phyloP scores from a whole-genome alignment of 1,140 invertebrate genomes.

The Leptestheria dahalacensis region DNA sequence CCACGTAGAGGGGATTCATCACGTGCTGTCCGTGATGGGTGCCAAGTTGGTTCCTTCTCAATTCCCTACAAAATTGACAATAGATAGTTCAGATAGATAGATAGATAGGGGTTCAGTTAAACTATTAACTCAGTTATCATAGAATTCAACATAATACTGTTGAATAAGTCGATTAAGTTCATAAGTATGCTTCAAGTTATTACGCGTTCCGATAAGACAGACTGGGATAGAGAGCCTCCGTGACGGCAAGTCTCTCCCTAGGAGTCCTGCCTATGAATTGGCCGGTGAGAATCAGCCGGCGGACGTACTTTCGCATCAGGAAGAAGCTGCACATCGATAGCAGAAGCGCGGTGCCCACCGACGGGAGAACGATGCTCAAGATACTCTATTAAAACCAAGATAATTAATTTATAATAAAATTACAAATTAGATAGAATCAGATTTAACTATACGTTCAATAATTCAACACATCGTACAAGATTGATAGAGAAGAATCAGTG shows the following conservation, averaged over 20 bases:
- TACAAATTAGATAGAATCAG: too few relatives aligned
- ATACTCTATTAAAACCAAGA: neutral
- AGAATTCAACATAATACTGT: too few relatives aligned
- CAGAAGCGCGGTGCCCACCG: neutral
- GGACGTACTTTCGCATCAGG: neutral
- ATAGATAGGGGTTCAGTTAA: too few relatives aligned
- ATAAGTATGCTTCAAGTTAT: too few relatives aligned
- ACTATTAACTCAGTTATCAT: too few relatives aligned
- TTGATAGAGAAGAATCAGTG: too few relatives aligned
- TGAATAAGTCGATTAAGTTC: too few relatives aligned
- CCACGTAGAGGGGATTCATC: conserved; percentile 11
- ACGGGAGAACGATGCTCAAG: neutral
- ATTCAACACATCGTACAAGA: too few relatives aligned
- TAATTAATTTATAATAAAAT: neutral
- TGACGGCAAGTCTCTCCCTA: neutral
- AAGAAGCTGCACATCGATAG: neutral
- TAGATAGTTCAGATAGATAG: too few relatives aligned
- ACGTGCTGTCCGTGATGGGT: neutral
- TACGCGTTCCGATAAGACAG: neutral
- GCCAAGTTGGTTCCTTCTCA: neutral
- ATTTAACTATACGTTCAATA: too few relatives aligned
- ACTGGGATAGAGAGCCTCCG: neutral
- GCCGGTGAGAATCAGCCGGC: neutral
- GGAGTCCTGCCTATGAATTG: neutral
- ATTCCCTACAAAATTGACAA: neutral